Base-by-base conservation (phyloP, 2,888 invertebrate genomes). In the Apamea anceps region DNA sequence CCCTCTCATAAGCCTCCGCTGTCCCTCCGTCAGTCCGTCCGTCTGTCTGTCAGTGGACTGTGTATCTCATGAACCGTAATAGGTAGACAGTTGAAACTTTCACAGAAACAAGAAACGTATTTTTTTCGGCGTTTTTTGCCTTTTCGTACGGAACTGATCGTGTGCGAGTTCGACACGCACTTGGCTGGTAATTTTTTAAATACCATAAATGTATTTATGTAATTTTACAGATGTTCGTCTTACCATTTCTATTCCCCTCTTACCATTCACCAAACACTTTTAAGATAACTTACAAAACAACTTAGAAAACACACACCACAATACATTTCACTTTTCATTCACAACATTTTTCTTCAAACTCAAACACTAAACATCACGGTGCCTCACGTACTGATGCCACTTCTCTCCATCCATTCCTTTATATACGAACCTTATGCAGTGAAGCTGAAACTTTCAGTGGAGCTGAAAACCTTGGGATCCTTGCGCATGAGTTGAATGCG, bases 381-480 rank as follows among this genome's bases (percentile, higher is more conserved):
- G 87, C 81, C 79, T 89, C 88, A 84, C 80, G 42, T 72, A 94
- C 94, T 94, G 93, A 90, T 88, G 79, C 86, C 81, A 75, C 28
- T 84, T 84, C 76, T 83, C 85, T 84, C 85, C 73, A 85, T 75
- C 15, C 81, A 78, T 85, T 42, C 87, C 89, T 89, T 92, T 94
- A 92, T 94, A 94, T 93, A 92, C 87, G 80, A 80, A 87, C 89
- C 90, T 91, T 86, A 88, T 87, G 62, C 93, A 92, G 62, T 92
- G 90, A 87, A 92, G 94, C 94, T 88, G 92, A 94, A 94, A 93
- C 85, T 90, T 92, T 90, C 93, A 92, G 85, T 90, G 86, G 82
- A 91, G 93, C 94, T 91, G 90, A 93, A 93, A 93, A 74, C 85
- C 84, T 84, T 84, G 85, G 78, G 86, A 85, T 90, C 85, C 90